Base-by-base conservation (phyloP, 2,888 invertebrate genomes). In the Cerastis rubricosa region DNA sequence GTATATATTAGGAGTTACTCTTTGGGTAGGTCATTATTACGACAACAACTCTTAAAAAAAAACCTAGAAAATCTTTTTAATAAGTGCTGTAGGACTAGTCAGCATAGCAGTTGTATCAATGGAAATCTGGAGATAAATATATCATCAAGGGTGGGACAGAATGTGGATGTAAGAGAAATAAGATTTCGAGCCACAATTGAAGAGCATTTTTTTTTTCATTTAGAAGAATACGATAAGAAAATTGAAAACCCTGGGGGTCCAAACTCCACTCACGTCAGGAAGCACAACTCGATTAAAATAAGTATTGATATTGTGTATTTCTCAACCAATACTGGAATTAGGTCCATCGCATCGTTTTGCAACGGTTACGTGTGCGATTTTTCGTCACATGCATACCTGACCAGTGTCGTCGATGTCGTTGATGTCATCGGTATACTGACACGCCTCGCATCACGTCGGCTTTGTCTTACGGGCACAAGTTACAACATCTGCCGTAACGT, bases 341-440 rank as follows among this genome's bases (percentile, higher is more conserved):
- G 88, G 88, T 78, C 85, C 73, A 82, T 76, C 78, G 76, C 81
- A 84, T 84, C 78, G 75, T 89, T 89, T 89, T 85, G 89, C 82
- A 88, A 88, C 63, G 77, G 74, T 89, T 88, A 85, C 88, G 88
- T 84, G 80, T 83, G 70, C 64, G 47, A 68, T 82, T 88, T 40
- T 86, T 87, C 85, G 76, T 80, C 85, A 88, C 80, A 80, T 80
- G 66, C 77, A 70, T 78, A 64, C 74, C 77, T 78, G 75, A 76
- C 84, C 71, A 68, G 70, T 74, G 76, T 75, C 80, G 71, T 54
- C 71, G 71, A 22, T 64, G 72, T 29, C 40, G 70, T 57, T 72
- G 70, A 54, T 66, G 70, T 73, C 83, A 76, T 69, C 76, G 70
- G 61, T 64, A 67, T 65, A 69, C 74, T 74, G 75, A 75, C 86